Base-by-base conservation (phyloP, 1,140 invertebrate genomes). In the Drosophila nikananu region DNA sequence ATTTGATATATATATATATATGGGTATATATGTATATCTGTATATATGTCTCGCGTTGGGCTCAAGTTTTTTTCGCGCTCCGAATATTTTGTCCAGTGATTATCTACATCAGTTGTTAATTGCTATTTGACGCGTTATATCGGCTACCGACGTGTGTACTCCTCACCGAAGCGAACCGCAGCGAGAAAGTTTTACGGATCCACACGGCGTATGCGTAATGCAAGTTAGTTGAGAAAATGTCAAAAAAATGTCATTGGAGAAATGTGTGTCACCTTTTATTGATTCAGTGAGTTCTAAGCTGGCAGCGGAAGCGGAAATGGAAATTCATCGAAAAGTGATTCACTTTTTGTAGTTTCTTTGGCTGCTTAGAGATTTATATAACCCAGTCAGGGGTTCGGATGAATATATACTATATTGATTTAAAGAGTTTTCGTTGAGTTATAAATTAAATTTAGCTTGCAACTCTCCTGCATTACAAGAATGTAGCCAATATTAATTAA, bases 91-190 rank as follows among this genome's bases (percentile, higher is more conserved):
- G 84, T 87, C 64, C 84, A 90, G 68, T 83, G 81, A 92, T 92
- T 92, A 92, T 92, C 90, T 92, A 81, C 90, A 92, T 92, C 90
- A 92, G 90, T 92, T 92, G 90, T 92, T 92, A 92, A 92, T 92
- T 92, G 90, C 86, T 86, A 92, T 92, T 92, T 92, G 90, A 92
- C 90, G 89, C 86, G 89, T 79, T 91, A 92, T 92, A 91, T 92
- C 89, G 83, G 87, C 89, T 91, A 91, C 83, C 87, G 86, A 91
- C 86, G 86, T 91, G 54, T 39, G 19, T 25, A 55, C 52, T 37
- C 19, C 52, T 73, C 30, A 32, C 49, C 52, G 49, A 32, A 65
- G 54, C 78, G 9, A n/a, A n/a, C 12, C 25, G 27, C 27, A 32
- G 15, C n/a, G 25, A 27, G 30, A 3, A 52, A 57, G 35, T 39